Conservation (phyloP, 2,888 invertebrate species). For the Noctua janthe region DNA sequence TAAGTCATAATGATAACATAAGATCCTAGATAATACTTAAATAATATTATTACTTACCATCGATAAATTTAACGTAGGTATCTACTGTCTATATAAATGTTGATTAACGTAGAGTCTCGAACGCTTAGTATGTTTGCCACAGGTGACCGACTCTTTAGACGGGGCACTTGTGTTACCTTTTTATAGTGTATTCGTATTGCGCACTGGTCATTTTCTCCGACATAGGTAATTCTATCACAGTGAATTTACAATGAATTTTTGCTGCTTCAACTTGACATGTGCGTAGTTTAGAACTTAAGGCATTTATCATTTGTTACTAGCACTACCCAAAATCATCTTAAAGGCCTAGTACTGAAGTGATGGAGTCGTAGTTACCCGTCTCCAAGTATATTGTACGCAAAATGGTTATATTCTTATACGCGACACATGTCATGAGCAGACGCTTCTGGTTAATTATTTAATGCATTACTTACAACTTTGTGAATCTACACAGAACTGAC, state of each 20-base stretch:
- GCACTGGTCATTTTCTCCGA: constrained; percentile 48
- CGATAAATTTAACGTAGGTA: constrained; percentile 65
- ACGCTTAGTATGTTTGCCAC: constrained; percentile 66
- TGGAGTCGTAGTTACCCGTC: not conserved
- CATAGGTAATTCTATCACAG: constrained; percentile 26
- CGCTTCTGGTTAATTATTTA: constrained; percentile 28
- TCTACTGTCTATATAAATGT: constrained; percentile 65
- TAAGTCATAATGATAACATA: constrained; percentile 71
- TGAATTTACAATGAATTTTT: constrained; percentile 24
- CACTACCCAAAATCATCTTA: constrained; percentile 18
- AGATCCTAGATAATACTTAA: constrained; percentile 63
- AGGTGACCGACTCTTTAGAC: constrained; percentile 49
- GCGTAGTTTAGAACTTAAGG: constrained; percentile 33
- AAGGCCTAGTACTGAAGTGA: constrained; percentile 22
- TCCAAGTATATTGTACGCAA: not conserved
- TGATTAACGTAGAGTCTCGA: constrained; percentile 62
- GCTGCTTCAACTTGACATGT: constrained; percentile 34
- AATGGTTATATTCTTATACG: not conserved
- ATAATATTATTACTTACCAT: constrained; percentile 65
- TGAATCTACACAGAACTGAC: constrained; percentile 47
- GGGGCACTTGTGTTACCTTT: constrained; percentile 37
- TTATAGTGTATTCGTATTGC: constrained; percentile 48
- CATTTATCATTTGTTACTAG: constrained; percentile 18
- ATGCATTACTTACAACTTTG: constrained; percentile 32
- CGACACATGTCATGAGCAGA: constrained; percentile 8